phyloP scores from a whole-genome alignment of 1,140 invertebrate species.

The Akabosia matsudoensis region DNA sequence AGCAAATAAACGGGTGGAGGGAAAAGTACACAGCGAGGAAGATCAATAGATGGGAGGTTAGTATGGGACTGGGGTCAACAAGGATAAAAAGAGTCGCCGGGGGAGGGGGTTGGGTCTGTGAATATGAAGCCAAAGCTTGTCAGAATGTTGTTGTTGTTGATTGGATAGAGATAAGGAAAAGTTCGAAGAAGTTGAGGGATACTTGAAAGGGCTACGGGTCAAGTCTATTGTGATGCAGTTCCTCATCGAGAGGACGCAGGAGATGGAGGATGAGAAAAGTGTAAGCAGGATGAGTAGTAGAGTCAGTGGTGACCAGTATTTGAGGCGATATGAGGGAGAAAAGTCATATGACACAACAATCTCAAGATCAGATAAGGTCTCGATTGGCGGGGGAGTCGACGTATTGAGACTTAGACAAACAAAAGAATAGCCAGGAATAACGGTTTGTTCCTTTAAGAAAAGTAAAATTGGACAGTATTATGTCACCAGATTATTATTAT shows the following conservation, averaged over 20 bases:
- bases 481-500: no score
- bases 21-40: conserved; percentile 10
- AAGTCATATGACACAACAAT: no score
- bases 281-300: background rate
- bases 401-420: background rate
- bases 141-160: conserved; percentile 24
- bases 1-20: conserved; percentile 25
- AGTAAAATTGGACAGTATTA: no score
- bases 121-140: conserved; percentile 26
- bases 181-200: conserved; percentile 1
- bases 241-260: no score
- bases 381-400: no score
- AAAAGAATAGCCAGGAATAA: no score
- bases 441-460: no score
- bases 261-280: background rate
- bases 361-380: background rate
- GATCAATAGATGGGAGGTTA: conserved; percentile 20
- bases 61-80: conserved; percentile 9
- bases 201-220: background rate
- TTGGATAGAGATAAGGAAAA: conserved; percentile 26
- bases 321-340: no score
- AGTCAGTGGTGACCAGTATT: no score
- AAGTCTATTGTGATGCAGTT: conserved; percentile 27
- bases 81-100: background rate
- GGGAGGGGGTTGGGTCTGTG: background rate